Base-by-base conservation (phyloP, 1,140 invertebrate genomes). In the Berghia stephanieae region DNA sequence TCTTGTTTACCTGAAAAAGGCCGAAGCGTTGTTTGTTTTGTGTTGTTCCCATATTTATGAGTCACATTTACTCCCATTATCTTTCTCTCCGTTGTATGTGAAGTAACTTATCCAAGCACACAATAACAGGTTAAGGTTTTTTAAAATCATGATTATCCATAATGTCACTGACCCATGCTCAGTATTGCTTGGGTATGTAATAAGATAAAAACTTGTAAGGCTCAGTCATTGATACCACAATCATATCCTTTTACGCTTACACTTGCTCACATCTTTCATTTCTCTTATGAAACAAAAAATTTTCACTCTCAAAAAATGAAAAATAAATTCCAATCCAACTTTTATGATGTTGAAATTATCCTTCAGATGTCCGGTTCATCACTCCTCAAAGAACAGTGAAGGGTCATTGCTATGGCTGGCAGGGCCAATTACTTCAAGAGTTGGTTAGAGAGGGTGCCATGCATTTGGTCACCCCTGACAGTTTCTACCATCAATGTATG, bases 401-500 rank as follows among this genome's bases (percentile, higher is more conserved):
- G 18, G 44, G 24, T 16, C 34, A 40, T 31, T 79, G 78, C 42
- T 24, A 71, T 46, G 75, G 78, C 46, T 78, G 67, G 49, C 67
- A 55, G 36, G 73, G 52, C 52, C 77, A 86, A 80, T 83, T 86
- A 52, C 87, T 96, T 0, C 88, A 90, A 36, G 89, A 92, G 27
- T 90, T 97, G 24, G 90, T 92, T 57, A 86, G 88, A 10, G 87
- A 90, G 2, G 94, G 93, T 1, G 92, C 94, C 0, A 89, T 92
- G 0, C 89, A 92, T 60, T 86, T 96, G 13, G 87, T 95, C 0
- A 90, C 93, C 79, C 95, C 95, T 0, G 88, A 90, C 4, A 90
- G 93, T 60, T 82, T 93, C 34, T 93, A 93, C 88, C 88, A 91
- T 70, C 88, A 91, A 70, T 92, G 93, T 87, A 77, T 92, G 36